Evolutionary conservation across 1,140 invertebrate species (phyloP), one percentile per base, ranked within the genome.

Genomic region (Mycetomoellerius zeteki): DNA sequence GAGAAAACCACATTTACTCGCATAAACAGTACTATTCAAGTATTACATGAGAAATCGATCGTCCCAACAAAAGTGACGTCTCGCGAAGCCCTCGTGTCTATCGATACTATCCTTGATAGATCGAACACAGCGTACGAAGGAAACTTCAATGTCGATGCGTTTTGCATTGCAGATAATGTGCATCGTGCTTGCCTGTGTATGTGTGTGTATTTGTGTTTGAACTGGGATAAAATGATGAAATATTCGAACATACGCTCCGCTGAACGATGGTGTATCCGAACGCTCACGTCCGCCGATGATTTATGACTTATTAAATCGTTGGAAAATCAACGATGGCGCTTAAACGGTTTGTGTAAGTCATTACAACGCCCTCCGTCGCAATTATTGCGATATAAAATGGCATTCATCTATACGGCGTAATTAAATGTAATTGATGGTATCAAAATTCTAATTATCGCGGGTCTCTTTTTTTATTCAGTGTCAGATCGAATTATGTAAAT

Each of bases 161-260:
- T 84, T 84, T 84, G 80, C 80, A 84, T 84, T 75, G 80, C 80
- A 84, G 56, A 84, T 84, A 37, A 24, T 50, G 37, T 27, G 69
- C n/a, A 67, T 50, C 58, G 62, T 54, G 65, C 37, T 37, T 24
- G 19, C 10, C 8, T 8, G 64, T 21, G 7, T 37, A 8, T n/a
- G 62, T 10, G 10, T 37, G 33, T 43, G n/a, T 24, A 14, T 24
- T 3, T 47, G 37, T 69, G 65, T 65, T 65, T 47, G 65, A 43
- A 47, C 12, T 47, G 27, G 19, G 14, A 43, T 47, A 64, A 60
- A 73, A 50, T 10, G 24, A 30, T 75, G 80, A 84, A 84, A 84
- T 50, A 60, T 75, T 60, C 69, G 47, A 75, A 30, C 19, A 14
- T 24, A 19, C 69, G 67, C 54, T 60, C 62, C 24, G 56, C 52